These are phyloP conservation scores for Ichneumon xanthorius DNA, from an alignment of 2,888 invertebrate species.

Conservation along the genomic window DNA sequence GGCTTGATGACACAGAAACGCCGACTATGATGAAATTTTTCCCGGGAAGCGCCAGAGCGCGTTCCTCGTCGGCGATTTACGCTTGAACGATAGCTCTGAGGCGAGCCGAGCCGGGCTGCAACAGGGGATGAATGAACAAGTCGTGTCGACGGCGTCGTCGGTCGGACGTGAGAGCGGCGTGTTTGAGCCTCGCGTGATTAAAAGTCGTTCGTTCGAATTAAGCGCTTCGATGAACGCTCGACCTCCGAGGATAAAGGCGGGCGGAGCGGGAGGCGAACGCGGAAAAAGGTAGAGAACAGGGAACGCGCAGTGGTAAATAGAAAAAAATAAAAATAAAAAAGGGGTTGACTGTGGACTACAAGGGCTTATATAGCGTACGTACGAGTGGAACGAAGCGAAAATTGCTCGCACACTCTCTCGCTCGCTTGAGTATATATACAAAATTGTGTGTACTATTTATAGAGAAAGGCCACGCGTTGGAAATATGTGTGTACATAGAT, in stretches of 20 bases:
- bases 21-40: slow-evolving; percentile 1
- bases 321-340: slow-evolving; percentile 53
- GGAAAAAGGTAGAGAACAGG: slow-evolving; percentile 52
- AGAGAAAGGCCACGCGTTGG: background rate
- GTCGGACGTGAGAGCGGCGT: slow-evolving; percentile 47
- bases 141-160: slow-evolving; percentile 47
- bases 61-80: background rate
- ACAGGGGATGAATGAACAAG: slow-evolving; percentile 57
- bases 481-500: slow-evolving; percentile 19
- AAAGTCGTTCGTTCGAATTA: slow-evolving; percentile 68
- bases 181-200: slow-evolving; percentile 68
- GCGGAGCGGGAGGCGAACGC: slow-evolving; percentile 21
- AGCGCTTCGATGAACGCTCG: slow-evolving; percentile 64
- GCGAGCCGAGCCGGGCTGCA: slow-evolving; percentile 44
- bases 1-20: background rate
- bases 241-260: slow-evolving; percentile 36
- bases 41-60: background rate
- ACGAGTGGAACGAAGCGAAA: slow-evolving; percentile 21
- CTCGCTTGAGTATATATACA: background rate
- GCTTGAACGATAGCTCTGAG: background rate
- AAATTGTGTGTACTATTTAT: slow-evolving; percentile 15
- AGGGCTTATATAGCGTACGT: slow-evolving; percentile 1
- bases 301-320: slow-evolving; percentile 60
- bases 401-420: slow-evolving; percentile 35
- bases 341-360: background rate